A percentile compares a stretch with the other conserved stretches of the same genome.
Conservation (phyloP, 2,113 vertebrate genomes). For the Oophaga pumilio region DNA sequence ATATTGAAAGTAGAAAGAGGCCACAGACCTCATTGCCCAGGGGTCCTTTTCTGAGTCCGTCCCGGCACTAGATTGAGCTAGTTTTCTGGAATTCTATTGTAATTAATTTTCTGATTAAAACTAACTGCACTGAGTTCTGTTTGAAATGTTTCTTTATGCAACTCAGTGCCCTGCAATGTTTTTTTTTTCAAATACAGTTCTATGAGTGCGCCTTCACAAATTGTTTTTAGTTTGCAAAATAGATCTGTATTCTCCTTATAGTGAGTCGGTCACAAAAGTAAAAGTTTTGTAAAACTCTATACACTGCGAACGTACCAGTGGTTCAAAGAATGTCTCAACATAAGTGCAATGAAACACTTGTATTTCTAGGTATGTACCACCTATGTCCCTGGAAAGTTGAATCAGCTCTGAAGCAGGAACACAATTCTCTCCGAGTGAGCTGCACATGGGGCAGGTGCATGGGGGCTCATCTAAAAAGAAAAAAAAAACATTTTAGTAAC, state of each 20-base stretch:
- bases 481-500: background rate
- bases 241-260: background rate
- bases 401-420: conserved; percentile 88
- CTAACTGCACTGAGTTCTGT: background rate
- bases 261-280: background rate
- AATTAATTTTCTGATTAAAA: background rate
- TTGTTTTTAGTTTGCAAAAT: background rate
- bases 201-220: background rate
- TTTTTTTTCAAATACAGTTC: background rate
- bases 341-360: conserved; percentile 91
- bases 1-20: too few relatives aligned
- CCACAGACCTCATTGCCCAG: background rate
- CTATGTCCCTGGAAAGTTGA: conserved; percentile 91
- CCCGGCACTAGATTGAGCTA: background rate
- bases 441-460: conserved; percentile 91
- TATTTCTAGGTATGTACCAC: conserved; percentile 91
- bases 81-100: background rate
- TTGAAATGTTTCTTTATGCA: background rate
- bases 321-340: conserved; percentile 91
- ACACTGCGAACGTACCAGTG: conserved; percentile 81
- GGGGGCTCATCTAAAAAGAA: conserved; percentile 79
- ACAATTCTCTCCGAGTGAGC: conserved; percentile 87
- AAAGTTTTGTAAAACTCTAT: background rate
- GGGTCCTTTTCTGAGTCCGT: background rate
- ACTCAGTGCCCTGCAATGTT: background rate